phyloP scores from a whole-genome alignment of 2,797 vertebrate genomes.

The Poecilia gillii region DNA sequence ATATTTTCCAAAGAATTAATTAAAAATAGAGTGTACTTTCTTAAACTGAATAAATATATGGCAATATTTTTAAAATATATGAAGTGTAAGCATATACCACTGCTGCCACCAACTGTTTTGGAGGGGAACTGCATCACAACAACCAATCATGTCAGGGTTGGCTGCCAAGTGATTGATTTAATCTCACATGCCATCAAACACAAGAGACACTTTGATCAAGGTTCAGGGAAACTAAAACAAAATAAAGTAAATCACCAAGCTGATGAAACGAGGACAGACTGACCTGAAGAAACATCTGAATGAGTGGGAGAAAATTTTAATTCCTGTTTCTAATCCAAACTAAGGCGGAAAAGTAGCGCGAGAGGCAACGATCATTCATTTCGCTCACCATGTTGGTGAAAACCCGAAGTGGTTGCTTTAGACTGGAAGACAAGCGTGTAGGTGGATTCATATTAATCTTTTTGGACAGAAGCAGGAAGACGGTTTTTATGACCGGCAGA shows the following conservation, averaged over 20 bases:
- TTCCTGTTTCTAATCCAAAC: not conserved
- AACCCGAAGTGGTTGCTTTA: not conserved
- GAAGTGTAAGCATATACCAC: not conserved
- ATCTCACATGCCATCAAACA: too few species aligned
- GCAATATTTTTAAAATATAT: not conserved
- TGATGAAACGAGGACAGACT: constrained; percentile 17
- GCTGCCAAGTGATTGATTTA: too few species aligned
- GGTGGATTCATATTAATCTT: not conserved
- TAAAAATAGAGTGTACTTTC: not conserved
- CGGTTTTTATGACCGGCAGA: not conserved
- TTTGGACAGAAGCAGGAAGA: not conserved
- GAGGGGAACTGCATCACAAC: not conserved
- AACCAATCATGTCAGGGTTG: not conserved
- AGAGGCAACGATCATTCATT: not conserved
- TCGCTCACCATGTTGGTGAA: not conserved
- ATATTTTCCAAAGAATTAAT: not conserved
- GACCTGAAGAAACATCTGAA: not conserved
- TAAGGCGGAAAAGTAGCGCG: not conserved
- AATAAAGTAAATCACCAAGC: not conserved
- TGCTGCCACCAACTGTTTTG: not conserved
- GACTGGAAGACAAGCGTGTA: not conserved
- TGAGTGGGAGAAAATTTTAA: not conserved
- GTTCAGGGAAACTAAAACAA: constrained; percentile 5
- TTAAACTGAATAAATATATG: not conserved
- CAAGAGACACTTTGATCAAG: constrained; percentile 18